Base-by-base conservation (phyloP, 2,113 vertebrate genomes). In the Thalassarche chlororhynchos region DNA sequence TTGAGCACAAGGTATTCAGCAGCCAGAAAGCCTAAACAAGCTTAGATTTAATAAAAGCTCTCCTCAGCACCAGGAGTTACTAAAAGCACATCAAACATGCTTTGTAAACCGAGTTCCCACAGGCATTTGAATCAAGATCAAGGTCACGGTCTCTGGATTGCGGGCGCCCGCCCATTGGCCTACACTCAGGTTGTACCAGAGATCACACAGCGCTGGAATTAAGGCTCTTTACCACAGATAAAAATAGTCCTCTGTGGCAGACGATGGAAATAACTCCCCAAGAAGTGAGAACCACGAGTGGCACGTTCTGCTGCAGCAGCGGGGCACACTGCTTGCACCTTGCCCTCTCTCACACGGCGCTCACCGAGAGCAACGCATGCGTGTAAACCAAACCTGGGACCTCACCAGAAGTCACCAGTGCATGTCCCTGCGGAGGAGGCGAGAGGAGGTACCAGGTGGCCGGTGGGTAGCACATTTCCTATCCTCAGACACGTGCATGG, bases 321-420 rank as follows among this genome's bases (percentile, higher is more conserved):
- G 5, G 5, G 47, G 60, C 32, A 9, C 34, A 4, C 38, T 0
- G 3, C 64, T 77, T 34, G 28, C 19, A 49, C 72, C 72, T 46
- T 51, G 64, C 28, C 49, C 55, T 44, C 40, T 58, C 52, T 49
- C 60, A 76, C 47, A 17, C 0, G 0, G 31, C 10, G 29, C 49
- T 83, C 0, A 0, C 68, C 4, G 8, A 80, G 38, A 69, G n/a
- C 65, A 17, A n/a, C 0, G 1, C 3, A 0, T 5, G 4, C 6
- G 1, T 36, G 34, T 36, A 24, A 81, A 15, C 23, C 61, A 91
- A 16, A 75, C 5, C n/a, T 34, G 16, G 7, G n/a, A 75, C 12
- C 10, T 17, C 2, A 4, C 32, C 32, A 31, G 74, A 55, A 28
- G 57, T 69, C 49, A 76, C 5, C 29, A 51, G 42, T 4, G 15